phyloP scores from a whole-genome alignment of 2,797 vertebrate species.

The Sparus aurata region DNA sequence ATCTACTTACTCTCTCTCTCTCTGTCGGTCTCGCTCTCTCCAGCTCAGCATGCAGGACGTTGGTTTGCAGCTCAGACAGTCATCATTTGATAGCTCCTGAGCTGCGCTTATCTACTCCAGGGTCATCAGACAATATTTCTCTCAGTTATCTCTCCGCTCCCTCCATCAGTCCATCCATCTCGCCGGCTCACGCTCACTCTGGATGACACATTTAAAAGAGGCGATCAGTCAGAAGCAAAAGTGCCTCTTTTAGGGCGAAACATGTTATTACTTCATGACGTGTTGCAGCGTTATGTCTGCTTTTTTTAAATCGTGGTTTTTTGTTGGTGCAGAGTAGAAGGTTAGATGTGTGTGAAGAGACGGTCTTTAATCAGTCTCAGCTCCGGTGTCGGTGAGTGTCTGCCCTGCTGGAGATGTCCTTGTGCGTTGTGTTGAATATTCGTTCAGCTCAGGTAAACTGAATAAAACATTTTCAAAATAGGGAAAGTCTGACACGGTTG shows the following conservation, averaged over 20 bases:
- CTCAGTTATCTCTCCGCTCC: conserved; percentile 62
- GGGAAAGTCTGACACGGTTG: too few relatives aligned
- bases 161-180: conserved; percentile 65
- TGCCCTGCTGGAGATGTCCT: conserved; percentile 8
- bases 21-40: background rate
- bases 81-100: conserved; percentile 76
- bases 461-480: background rate
- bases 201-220: conserved; percentile 40
- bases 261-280: conserved; percentile 23
- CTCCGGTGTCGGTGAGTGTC: background rate
- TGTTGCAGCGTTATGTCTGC: background rate
- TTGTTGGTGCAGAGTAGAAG: conserved; percentile 9
- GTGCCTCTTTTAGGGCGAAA: conserved; percentile 21
- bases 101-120: conserved; percentile 74
- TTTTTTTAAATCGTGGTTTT: background rate
- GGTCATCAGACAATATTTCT: conserved; percentile 74
- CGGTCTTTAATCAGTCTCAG: background rate
- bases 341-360: background rate
- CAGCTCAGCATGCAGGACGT: conserved; percentile 55
- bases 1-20: conserved; percentile 32
- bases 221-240: conserved; percentile 19
- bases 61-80: conserved; percentile 60
- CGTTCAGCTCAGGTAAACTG: background rate
- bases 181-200: conserved; percentile 34
- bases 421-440: conserved; percentile 1